Evolutionary conservation across 1,140 invertebrate genomes (phyloP).

Genomic region (Drosophila kurseongensis): DNA sequence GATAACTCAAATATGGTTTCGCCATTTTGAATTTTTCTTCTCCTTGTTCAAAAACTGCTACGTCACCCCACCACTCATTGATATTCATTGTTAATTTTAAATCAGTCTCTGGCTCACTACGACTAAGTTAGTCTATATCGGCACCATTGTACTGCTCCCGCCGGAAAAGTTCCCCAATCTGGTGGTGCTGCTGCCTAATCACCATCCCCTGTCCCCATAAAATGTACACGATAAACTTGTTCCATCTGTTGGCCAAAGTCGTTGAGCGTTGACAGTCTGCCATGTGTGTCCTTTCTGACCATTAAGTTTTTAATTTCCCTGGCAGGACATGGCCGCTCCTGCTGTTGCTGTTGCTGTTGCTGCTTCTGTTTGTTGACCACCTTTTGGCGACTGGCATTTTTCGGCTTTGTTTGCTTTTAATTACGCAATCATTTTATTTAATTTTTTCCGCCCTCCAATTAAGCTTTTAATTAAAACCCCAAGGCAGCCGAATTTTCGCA

Average conservation of each 20-base stretch:
- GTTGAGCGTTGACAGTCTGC: conserved; percentile 22
- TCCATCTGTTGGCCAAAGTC: conserved; percentile 18
- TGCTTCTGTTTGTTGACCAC: conserved; percentile 37
- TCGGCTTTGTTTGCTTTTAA: conserved; percentile 68
- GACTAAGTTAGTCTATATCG: conserved; percentile 8
- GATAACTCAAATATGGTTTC: too few relatives aligned
- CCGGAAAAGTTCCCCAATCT: conserved; percentile 9
- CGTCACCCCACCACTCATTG: conserved; percentile 5
- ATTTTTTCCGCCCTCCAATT: conserved; percentile 61
- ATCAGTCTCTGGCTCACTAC: background rate
- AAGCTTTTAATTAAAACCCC: conserved; percentile 71
- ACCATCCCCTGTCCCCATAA: background rate
- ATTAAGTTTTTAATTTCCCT: conserved; percentile 77
- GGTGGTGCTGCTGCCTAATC: conserved; percentile 12
- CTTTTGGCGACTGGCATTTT: conserved; percentile 26
- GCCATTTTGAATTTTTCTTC: background rate
- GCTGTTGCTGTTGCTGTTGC: conserved; percentile 6
- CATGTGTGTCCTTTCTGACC: conserved; percentile 47
- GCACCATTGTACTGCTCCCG: conserved; percentile 4
- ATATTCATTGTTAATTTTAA: conserved; percentile 22
- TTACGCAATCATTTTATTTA: conserved; percentile 70
- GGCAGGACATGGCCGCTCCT: conserved; percentile 19
- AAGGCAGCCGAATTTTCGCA: background rate
- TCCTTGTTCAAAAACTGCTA: too few relatives aligned
- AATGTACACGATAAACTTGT: conserved; percentile 12